phyloP scores from a whole-genome alignment of 2,113 vertebrate genomes.

The Eptesicus fuscus region DNA sequence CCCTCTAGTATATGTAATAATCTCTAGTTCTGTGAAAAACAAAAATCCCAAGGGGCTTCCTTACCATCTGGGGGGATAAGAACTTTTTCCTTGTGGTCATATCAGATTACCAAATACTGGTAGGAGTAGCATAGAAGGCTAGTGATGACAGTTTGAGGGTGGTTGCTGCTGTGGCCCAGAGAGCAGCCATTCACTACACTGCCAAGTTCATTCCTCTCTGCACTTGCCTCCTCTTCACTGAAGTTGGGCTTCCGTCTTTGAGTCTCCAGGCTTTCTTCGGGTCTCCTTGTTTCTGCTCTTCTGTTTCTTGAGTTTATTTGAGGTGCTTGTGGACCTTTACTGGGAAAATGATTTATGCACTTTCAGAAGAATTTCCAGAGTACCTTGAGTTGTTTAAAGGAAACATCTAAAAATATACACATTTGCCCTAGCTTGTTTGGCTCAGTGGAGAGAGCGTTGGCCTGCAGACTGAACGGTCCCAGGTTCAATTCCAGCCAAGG shows the following conservation, averaged over 20 bases:
- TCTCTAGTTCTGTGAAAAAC: background rate
- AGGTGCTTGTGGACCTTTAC: background rate
- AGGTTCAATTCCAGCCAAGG: too few species aligned
- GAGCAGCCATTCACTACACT: background rate
- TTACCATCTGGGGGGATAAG: background rate
- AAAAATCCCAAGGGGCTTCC: background rate
- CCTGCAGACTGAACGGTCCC: too few species aligned
- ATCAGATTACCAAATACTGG: background rate
- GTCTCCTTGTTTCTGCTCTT: background rate
- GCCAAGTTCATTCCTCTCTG: background rate
- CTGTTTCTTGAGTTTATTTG: background rate
- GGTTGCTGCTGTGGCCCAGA: background rate
- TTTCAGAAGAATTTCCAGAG: slow-evolving; percentile 2
- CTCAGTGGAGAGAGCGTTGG: too few species aligned
- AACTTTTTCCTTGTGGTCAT: background rate
- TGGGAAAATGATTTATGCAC: background rate
- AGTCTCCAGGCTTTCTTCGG: background rate
- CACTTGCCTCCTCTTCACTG: background rate
- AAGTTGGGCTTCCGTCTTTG: background rate
- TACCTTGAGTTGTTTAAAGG: background rate
- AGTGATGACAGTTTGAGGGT: background rate
- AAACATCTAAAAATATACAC: background rate
- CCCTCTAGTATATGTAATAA: background rate
- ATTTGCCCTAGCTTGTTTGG: background rate
- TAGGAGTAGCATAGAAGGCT: background rate